Percentiles rank a stretch among this genome's conserved stretches.
Conservation (phyloP, 1,140 invertebrate species). For the Temnothorax curvispinosus region DNA sequence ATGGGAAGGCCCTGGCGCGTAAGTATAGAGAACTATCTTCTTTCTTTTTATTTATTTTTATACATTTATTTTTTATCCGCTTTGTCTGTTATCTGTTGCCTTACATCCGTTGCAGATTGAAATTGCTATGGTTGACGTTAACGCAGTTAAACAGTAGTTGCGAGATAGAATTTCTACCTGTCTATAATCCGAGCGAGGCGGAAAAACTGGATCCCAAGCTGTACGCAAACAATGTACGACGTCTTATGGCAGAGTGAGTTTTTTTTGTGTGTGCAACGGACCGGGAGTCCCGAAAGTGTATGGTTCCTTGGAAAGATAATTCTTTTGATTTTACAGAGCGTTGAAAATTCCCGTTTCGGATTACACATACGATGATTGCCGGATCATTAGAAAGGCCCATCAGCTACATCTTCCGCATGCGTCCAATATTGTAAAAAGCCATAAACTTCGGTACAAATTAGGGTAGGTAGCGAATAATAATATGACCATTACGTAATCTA, state of each 20-base stretch:
- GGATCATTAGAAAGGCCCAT: constrained; percentile 93
- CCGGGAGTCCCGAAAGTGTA: background rate
- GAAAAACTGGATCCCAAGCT: constrained; percentile 95
- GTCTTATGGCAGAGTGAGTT: constrained; percentile 96
- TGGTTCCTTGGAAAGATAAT: background rate
- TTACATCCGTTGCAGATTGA: constrained; percentile 88
- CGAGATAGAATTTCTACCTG: constrained; percentile 98
- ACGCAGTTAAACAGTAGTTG: constrained; percentile 95
- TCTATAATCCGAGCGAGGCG: constrained; percentile 94
- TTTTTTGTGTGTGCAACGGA: constrained; percentile 59
- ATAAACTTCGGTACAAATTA: constrained; percentile 90
- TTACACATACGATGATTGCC: constrained; percentile 97
- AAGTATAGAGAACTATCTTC: constrained; percentile 85
- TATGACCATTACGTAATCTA: background rate
- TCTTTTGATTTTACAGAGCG: constrained; percentile 87
- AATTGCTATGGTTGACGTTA: constrained; percentile 95
- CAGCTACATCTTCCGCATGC: constrained; percentile 92
- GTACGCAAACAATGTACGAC: constrained; percentile 96
- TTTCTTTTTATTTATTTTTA: background rate
- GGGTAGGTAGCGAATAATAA: constrained; percentile 86
- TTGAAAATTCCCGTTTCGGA: constrained; percentile 94
- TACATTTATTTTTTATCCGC: background rate
- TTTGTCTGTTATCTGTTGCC: background rate
- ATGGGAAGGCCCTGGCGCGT: constrained; percentile 98
- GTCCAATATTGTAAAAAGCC: constrained; percentile 91